Percentiles rank a stretch among this genome's conserved stretches.
Evolutionary conservation across 1,140 invertebrate species (phyloP).

Genomic region (Drosophila neocordata): DNA sequence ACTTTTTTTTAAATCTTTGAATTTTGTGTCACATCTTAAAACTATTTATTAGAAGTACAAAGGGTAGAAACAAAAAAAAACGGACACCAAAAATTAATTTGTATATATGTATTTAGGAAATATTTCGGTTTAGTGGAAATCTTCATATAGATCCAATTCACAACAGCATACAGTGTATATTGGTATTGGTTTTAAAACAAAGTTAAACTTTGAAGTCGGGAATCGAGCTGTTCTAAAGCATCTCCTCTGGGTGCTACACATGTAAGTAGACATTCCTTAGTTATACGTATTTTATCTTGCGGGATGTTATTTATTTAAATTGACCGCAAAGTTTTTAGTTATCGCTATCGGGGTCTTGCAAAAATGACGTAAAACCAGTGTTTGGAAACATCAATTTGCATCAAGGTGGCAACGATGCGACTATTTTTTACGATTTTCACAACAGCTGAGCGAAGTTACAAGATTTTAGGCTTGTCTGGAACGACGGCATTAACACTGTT

Average conservation of each 20-base stretch:
- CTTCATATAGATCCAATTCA: neutral
- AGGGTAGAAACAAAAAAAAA: neutral
- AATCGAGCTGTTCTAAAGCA: neutral
- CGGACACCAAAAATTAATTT: neutral
- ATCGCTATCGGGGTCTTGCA: constrained; percentile 2
- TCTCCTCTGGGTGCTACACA: neutral
- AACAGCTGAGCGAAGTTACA: constrained; percentile 56
- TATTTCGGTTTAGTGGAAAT: neutral
- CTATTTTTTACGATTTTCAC: constrained; percentile 58
- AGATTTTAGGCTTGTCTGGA: constrained; percentile 24
- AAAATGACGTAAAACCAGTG: constrained; percentile 12
- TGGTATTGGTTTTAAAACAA: neutral
- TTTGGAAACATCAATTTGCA: constrained; percentile 27
- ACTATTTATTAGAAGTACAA: neutral
- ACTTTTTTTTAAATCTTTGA: constrained; percentile 22
- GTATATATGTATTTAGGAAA: neutral
- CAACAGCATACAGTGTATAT: neutral
- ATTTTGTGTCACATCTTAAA: constrained; percentile 36
- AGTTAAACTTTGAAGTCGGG: neutral
- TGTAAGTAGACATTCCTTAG: constrained; percentile 2
- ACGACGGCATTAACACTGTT: constrained; percentile 22
- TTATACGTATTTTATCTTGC: neutral
- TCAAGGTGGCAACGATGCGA: constrained; percentile 56
- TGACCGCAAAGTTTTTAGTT: constrained; percentile 1
- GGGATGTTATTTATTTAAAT: neutral